Evolutionary conservation across 2,888 invertebrate species (phyloP).

Genomic region (Hemicrepidius hirtus): DNA sequence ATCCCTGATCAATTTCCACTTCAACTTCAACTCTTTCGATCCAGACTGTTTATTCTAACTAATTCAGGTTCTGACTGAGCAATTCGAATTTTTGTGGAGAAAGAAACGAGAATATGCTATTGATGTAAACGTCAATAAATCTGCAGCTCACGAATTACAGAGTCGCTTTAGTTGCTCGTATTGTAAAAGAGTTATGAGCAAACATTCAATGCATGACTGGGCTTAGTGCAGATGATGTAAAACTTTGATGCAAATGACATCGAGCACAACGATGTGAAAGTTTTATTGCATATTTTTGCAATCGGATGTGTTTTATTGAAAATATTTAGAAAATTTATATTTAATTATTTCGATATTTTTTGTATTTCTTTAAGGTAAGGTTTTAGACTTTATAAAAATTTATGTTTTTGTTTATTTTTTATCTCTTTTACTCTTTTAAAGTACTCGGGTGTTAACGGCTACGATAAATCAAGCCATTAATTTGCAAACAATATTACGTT

Average conservation of each 20-base stretch:
- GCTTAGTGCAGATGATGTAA: constrained; percentile 20
- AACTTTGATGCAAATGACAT: constrained; percentile 31
- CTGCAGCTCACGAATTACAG: constrained; percentile 18
- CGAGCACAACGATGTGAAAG: constrained; percentile 20
- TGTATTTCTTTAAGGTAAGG: too few relatives aligned
- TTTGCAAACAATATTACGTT: constrained; percentile 25
- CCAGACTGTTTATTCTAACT: too few relatives aligned
- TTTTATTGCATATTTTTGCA: constrained; percentile 18
- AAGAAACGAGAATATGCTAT: neutral
- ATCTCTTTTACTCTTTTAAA: neutral
- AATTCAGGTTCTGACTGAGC: neutral
- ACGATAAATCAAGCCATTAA: constrained; percentile 25
- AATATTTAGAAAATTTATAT: neutral
- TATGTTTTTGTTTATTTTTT: neutral
- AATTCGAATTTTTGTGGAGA: neutral
- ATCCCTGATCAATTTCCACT: too few relatives aligned
- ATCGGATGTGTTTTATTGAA: neutral
- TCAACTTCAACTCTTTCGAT: too few relatives aligned
- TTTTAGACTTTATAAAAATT: too few relatives aligned
- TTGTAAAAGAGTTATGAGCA: constrained; percentile 27
- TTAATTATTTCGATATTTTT: too few relatives aligned
- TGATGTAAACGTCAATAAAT: constrained; percentile 18
- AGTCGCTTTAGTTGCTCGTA: constrained; percentile 19
- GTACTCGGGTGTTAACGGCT: constrained; percentile 12
- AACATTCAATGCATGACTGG: constrained; percentile 22